Conservation (phyloP, 2,888 invertebrate genomes). For the Andrena praecox region DNA sequence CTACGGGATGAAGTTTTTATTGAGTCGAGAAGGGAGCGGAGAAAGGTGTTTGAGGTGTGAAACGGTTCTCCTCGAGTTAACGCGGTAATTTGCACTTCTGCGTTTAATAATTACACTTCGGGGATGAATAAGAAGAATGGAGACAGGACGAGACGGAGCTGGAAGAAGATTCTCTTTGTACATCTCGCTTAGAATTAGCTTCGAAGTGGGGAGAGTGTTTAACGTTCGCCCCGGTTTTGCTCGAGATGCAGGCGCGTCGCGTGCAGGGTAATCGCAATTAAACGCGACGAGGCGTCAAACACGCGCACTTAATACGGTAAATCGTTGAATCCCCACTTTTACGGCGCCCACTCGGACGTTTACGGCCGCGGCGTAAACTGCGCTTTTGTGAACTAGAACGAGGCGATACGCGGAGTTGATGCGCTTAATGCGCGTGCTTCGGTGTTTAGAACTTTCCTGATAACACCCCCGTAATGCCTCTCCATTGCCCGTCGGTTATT, state of each 20-base stretch:
- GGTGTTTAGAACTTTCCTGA: slow-evolving; percentile 58
- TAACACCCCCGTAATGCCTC: slow-evolving; percentile 44
- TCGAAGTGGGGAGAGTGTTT: background rate
- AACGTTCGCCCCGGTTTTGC: background rate
- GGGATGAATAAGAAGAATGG: background rate
- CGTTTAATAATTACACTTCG: background rate
- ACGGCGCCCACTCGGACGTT: slow-evolving; percentile 54
- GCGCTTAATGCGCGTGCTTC: slow-evolving; percentile 57
- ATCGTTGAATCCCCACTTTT: slow-evolving; percentile 45
- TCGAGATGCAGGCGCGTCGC: background rate
- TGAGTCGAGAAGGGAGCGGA: background rate
- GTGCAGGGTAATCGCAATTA: background rate
- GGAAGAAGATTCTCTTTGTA: no score
- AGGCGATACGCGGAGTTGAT: slow-evolving; percentile 57
- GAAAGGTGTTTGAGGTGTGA: background rate
- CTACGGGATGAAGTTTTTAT: background rate
- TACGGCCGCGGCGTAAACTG: slow-evolving; percentile 50
- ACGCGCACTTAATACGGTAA: slow-evolving; percentile 29
- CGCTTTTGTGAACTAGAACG: slow-evolving; percentile 55
- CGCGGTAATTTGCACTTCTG: background rate
- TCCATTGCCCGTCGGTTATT: slow-evolving; percentile 57
- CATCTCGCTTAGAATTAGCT: no score
- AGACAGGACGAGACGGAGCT: no score
- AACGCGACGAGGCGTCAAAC: background rate
- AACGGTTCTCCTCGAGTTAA: background rate